These are phyloP conservation scores for Melanerpes formicivorus DNA, from an alignment of 2,113 vertebrate genomes.

Conservation along the genomic window DNA sequence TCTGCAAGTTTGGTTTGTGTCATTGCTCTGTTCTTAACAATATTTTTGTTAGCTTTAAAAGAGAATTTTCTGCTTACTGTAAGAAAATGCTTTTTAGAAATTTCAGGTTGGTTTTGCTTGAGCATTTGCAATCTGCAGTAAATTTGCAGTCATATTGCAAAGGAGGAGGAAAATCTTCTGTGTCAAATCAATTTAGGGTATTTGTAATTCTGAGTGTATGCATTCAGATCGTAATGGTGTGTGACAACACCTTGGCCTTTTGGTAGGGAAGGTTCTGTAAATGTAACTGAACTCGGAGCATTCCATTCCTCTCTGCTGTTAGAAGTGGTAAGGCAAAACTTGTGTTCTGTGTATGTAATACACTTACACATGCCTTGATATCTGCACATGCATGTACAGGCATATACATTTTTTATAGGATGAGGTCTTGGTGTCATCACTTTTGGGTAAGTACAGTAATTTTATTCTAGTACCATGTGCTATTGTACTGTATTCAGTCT, in stretches of 20 bases:
- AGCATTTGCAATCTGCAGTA: background rate
- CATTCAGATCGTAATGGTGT: background rate
- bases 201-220: background rate
- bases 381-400: background rate
- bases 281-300: background rate
- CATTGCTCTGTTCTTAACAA: background rate
- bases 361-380: background rate
- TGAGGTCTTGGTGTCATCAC: background rate
- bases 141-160: background rate
- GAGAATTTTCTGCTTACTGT: background rate
- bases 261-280: background rate
- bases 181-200: background rate
- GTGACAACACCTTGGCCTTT: background rate
- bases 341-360: background rate
- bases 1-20: background rate
- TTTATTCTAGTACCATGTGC: background rate
- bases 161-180: background rate
- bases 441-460: background rate
- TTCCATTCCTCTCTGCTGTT: background rate
- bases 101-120: background rate
- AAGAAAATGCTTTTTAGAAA: background rate
- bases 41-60: background rate
- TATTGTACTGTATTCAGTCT: background rate
- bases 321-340: background rate
- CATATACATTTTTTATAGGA: fast-evolving